These are phyloP conservation scores for Phorcus lineatus DNA, from an alignment of 2,888 invertebrate species.

Conservation along the genomic window DNA sequence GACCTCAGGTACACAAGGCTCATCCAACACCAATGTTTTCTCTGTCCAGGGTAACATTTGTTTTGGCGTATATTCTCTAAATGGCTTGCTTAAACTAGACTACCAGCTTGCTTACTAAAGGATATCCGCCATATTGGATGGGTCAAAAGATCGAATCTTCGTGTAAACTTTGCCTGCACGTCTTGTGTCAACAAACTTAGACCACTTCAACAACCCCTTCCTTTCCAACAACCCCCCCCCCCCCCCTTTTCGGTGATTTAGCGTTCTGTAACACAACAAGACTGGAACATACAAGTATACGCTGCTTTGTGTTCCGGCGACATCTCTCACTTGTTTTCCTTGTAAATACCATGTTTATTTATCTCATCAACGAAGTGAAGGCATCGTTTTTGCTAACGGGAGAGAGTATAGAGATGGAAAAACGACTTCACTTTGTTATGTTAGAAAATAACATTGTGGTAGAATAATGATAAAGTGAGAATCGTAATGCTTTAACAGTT, in stretches of 20 bases:
- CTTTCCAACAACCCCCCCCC: neutral
- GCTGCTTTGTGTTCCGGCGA: neutral
- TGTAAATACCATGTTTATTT: too few species aligned
- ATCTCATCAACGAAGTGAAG: too few species aligned
- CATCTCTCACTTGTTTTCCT: neutral
- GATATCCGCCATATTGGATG: neutral
- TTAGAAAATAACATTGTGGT: too few species aligned
- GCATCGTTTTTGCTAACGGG: too few species aligned
- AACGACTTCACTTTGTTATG: too few species aligned
- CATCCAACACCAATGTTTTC: neutral
- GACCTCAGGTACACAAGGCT: neutral
- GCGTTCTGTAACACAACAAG: neutral
- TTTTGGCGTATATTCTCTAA: conserved; percentile 1
- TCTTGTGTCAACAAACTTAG: neutral
- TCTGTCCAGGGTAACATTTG: neutral
- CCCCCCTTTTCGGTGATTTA: too few species aligned
- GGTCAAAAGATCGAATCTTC: neutral
- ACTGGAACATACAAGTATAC: neutral
- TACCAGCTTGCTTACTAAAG: neutral
- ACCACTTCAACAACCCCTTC: neutral
- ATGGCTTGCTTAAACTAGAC: neutral
- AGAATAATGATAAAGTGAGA: too few species aligned
- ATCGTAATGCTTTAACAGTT: too few species aligned
- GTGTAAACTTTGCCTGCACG: neutral
- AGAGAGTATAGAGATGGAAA: too few species aligned